These are phyloP conservation scores for Silurus aristotelis DNA, from an alignment of 2,797 vertebrate genomes.

Conservation along the genomic window DNA sequence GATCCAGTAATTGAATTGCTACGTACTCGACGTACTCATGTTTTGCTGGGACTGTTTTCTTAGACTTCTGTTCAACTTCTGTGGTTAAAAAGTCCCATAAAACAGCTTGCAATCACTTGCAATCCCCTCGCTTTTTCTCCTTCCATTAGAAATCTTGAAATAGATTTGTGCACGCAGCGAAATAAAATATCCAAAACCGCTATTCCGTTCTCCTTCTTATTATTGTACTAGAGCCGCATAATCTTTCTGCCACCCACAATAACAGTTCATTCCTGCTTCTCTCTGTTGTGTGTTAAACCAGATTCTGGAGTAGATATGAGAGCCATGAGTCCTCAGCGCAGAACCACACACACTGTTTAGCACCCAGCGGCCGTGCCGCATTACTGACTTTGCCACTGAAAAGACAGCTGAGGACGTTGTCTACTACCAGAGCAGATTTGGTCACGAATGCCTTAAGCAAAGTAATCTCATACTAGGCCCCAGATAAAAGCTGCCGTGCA, in stretches of 20 bases:
- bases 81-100: neutral
- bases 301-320: conserved; percentile 3
- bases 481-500: conserved; percentile 15
- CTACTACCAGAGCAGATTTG: conserved; percentile 34
- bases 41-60: neutral
- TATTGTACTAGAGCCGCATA: neutral
- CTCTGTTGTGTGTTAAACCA: conserved; percentile 6
- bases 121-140: neutral
- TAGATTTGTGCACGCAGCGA: neutral
- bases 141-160: neutral
- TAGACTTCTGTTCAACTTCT: neutral
- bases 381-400: conserved; percentile 36
- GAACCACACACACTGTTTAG: neutral
- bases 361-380: neutral
- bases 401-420: conserved; percentile 19
- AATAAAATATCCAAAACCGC: neutral
- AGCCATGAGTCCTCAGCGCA: neutral
- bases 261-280: conserved; percentile 18
- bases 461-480: conserved; percentile 13
- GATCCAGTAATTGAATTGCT: neutral
- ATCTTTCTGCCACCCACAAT: neutral
- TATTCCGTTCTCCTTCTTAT: neutral
- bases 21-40: neutral
- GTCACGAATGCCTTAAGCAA: conserved; percentile 21
- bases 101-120: too few relatives aligned